Base-by-base conservation (phyloP, 2,797 vertebrate genomes). In the Graptemys geographica region DNA sequence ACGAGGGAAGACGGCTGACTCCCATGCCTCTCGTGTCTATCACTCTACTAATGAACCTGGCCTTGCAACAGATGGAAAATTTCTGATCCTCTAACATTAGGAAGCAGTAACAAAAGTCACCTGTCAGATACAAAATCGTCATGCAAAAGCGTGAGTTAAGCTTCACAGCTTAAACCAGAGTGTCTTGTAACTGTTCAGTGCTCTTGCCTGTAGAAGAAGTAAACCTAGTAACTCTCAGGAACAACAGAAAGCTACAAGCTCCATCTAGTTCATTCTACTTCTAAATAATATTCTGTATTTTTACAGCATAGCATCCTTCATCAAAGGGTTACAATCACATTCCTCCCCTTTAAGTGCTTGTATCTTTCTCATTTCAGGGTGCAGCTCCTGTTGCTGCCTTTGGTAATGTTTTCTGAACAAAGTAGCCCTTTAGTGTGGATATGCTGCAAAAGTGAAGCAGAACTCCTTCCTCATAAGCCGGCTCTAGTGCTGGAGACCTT, bases 101-200 rank as follows among this genome's bases (percentile, higher is more conserved):
- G 41, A 27, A 89, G 86, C 79, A 84, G 84, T 95, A 96, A 86
- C 11, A 86, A 81, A 88, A 87, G 94, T 93, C 80, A 96, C 31
- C 82, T 93, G 74, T 56, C 89, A 90, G 25, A 47, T 49, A 78
- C 23, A 76, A 12, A 47, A 47, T 47, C 25, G 12, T 27, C 25
- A 55, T 15, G 28, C n/a, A 92, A 79, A 2, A 62, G 56, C 55
- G 37, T 44, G 86, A 96, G 90, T 86, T 91, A 91, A 62, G 15
- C 80, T 83, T 92, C 91, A 62, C 84, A 94, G 89, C 72, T 87
- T 87, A 79, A 94, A 93, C 41, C 49, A 19, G 92, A 13, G 16
- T 80, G 11, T 79, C 82, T 80, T 59, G 52, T 86, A 92, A n/a
- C 25, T 92, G 27, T 9, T 27, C 44, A 49, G 27, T 21, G 11